Evolutionary conservation across 2,888 invertebrate species (phyloP).

Genomic region (Idaea straminata): DNA sequence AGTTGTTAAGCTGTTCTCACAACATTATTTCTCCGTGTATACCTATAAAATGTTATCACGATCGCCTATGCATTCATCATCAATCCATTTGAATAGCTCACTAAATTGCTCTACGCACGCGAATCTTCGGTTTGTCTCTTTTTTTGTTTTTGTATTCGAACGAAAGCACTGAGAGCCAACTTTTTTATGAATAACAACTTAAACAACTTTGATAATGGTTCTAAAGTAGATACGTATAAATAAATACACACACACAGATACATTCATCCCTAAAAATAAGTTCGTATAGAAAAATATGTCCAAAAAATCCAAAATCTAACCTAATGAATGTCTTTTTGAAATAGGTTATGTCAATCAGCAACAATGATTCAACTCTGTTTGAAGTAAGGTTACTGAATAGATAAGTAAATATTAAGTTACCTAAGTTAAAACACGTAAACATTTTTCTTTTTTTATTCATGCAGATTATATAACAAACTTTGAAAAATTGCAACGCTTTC

Average conservation of each 20-base stretch:
- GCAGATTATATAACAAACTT: not conserved
- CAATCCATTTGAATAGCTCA: conserved; percentile 48
- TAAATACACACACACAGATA: too few species aligned
- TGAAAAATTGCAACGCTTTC: conserved; percentile 1
- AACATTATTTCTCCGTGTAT: conserved; percentile 14
- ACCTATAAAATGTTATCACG: conserved; percentile 18
- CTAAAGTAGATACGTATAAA: not conserved
- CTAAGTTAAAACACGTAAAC: not conserved
- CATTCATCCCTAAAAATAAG: too few species aligned
- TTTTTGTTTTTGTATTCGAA: conserved; percentile 44
- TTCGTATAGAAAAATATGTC: too few species aligned
- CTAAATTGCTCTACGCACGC: conserved; percentile 61
- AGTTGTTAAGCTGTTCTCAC: conserved; percentile 19
- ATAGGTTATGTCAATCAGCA: not conserved
- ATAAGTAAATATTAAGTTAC: not conserved
- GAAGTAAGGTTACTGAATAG: not conserved
- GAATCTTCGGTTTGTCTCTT: conserved; percentile 46
- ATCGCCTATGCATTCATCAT: conserved; percentile 47
- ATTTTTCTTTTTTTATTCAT: not conserved
- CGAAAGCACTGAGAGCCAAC: conserved; percentile 23
- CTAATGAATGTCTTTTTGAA: not conserved
- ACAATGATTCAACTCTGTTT: not conserved
- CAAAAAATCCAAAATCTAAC: not conserved
- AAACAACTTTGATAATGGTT: not conserved
- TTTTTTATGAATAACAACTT: conserved; percentile 4